Evolutionary conservation across 2,113 vertebrate species (phyloP).

Genomic region (Hiodon tergisus): DNA sequence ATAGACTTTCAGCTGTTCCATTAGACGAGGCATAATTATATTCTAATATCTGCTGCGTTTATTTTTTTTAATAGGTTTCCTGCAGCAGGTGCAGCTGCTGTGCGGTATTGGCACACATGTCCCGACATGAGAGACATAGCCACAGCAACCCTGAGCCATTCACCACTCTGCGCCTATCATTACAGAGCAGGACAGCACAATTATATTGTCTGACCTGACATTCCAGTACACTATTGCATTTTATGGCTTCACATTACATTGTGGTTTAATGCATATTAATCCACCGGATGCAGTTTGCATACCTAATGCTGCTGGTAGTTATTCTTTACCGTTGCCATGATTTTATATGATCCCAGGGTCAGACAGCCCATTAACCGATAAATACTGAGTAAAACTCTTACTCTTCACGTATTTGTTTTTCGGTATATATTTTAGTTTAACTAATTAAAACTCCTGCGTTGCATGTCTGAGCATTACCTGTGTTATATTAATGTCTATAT

Average conservation of each 20-base stretch:
- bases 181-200: too few species aligned
- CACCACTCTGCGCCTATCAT: not conserved
- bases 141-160: not conserved
- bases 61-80: conserved; percentile 63
- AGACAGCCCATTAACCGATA: too few species aligned
- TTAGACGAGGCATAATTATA: conserved; percentile 64
- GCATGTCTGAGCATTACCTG: not conserved
- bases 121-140: too few species aligned
- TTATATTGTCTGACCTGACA: too few species aligned
- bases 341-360: not conserved
- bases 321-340: not conserved
- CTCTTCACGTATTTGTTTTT: not conserved
- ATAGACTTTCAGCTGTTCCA: conserved; percentile 68
- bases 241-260: too few species aligned
- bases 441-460: not conserved
- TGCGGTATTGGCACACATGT: conserved; percentile 20
- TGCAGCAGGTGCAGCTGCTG: conserved; percentile 50
- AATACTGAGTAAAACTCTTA: not conserved
- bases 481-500: not conserved
- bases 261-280: too few species aligned
- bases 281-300: not conserved
- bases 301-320: not conserved
- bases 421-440: not conserved
- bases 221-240: too few species aligned
- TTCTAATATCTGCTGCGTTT: conserved; percentile 50